Base-by-base conservation (phyloP, 2,888 invertebrate genomes). In the Ecdyonurus torrentis region DNA sequence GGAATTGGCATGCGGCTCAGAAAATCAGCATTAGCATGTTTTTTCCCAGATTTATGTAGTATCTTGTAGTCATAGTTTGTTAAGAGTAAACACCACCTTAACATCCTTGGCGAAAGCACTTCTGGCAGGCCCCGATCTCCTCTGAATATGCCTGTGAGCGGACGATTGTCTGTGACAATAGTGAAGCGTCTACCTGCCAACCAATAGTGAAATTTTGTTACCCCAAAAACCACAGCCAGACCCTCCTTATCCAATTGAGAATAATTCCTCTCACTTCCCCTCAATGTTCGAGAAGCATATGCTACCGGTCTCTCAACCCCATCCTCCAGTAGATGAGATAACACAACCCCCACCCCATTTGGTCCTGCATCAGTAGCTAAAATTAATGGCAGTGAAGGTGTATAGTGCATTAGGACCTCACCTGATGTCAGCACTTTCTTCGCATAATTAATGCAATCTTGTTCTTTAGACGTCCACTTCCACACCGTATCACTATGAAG, bases 281-380 rank as follows among this genome's bases (percentile, higher is more conserved):
- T 68, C 66, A 60, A 68, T 66, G 53, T 69, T 68, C 50, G 62
- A 25, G 69, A 70, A 1, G 70, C 69, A 66, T 67, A 71, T 2
- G 67, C 68, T 24, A 71, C 68, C 3, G 71, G 72, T 63, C 68
- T 63, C 61, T 70, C 69, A 60, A 64, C 64, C n/a, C 69, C 68
- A 66, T 71, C 68, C 52, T 63, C 64, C 37, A 65, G 64, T 25
- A 67, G 66, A 55, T 69, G 69, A 20, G 63, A 62, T 25, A 69
- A 63, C 10, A 70, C 69, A 18, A 70, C 64, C 2, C 68, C 70
- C 20, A 70, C 25, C 10, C 69, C 70, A 50, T 68, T 65, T n/a
- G 68, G 67, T 7, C 69, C 70, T 0, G 72, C 73, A 66, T 75
- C 74, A 50, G 71, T 69, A 0, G 72, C 70, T 19, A 74, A 63